Percentiles rank a stretch among this genome's conserved stretches.
phyloP scores from a whole-genome alignment of 2,888 invertebrate species.

The Thyatira batis region DNA sequence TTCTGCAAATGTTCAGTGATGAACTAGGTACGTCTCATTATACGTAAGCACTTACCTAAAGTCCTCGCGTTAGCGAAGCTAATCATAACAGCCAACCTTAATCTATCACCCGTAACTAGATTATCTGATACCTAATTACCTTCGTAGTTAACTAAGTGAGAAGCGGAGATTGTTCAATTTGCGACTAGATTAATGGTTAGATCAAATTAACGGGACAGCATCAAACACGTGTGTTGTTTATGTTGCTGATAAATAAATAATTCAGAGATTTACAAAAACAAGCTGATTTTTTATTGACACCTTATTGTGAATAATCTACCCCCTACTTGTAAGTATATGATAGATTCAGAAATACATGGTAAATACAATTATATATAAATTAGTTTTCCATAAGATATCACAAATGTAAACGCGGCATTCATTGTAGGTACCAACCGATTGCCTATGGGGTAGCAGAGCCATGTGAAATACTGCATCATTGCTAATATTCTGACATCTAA shows the following conservation, averaged over 20 bases:
- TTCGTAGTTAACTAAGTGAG: background rate
- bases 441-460: background rate
- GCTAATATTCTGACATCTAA: background rate
- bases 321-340: too few species aligned
- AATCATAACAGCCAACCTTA: background rate
- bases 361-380: too few species aligned
- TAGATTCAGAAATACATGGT: too few species aligned
- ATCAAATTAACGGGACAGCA: conserved; percentile 3
- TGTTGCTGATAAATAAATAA: background rate
- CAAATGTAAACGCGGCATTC: too few species aligned
- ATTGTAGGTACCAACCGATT: too few species aligned
- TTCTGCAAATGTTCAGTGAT: background rate
- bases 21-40: too few species aligned
- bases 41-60: too few species aligned
- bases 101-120: background rate
- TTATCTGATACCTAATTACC: background rate
- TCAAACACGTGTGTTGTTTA: background rate
- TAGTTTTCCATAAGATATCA: too few species aligned
- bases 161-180: conserved; percentile 2
- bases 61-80: background rate
- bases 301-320: too few species aligned
- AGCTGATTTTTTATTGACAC: too few species aligned
- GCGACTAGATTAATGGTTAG: background rate
- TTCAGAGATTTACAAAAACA: background rate
- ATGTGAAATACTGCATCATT: background rate